Evolutionary conservation across 1,140 invertebrate species (phyloP).

Genomic region (Sitophilus oryzae): DNA sequence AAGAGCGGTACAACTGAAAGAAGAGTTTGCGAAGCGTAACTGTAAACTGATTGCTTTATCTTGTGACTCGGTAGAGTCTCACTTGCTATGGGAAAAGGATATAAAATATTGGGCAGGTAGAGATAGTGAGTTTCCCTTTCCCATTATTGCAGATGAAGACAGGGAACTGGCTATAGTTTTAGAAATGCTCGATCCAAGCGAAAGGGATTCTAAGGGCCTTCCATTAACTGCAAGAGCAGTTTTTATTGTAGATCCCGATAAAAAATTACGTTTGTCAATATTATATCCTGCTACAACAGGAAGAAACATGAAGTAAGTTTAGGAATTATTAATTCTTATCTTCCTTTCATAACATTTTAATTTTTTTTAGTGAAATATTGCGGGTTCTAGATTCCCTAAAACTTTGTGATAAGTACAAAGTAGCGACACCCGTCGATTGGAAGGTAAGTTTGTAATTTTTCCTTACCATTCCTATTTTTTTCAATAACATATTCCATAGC

Average conservation of each 20-base stretch:
- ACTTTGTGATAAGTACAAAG: slow-evolving; percentile 67
- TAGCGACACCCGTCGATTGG: slow-evolving; percentile 85
- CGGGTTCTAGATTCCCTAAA: slow-evolving; percentile 85
- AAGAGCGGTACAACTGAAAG: slow-evolving; percentile 64
- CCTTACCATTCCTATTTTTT: not conserved
- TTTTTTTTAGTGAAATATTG: slow-evolving; percentile 74
- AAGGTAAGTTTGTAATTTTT: slow-evolving; percentile 51
- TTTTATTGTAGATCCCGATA: slow-evolving; percentile 83
- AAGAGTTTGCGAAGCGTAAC: slow-evolving; percentile 71
- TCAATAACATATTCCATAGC: slow-evolving; percentile 48
- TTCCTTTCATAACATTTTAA: slow-evolving; percentile 11
- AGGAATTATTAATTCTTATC: not conserved
- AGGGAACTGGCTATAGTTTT: slow-evolving; percentile 70
- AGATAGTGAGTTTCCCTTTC: slow-evolving; percentile 70
- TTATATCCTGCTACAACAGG: slow-evolving; percentile 88
- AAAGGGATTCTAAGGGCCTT: slow-evolving; percentile 64
- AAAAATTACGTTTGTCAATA: slow-evolving; percentile 78
- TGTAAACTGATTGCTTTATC: slow-evolving; percentile 85
- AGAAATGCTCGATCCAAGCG: slow-evolving; percentile 81
- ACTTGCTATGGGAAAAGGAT: slow-evolving; percentile 77
- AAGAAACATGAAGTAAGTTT: slow-evolving; percentile 81
- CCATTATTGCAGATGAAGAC: slow-evolving; percentile 80
- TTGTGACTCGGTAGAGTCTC: slow-evolving; percentile 71
- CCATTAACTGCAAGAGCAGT: slow-evolving; percentile 77
- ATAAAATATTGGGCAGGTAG: slow-evolving; percentile 69